Conservation (phyloP, 2,888 invertebrate genomes). For the Lepidonotus clava region DNA sequence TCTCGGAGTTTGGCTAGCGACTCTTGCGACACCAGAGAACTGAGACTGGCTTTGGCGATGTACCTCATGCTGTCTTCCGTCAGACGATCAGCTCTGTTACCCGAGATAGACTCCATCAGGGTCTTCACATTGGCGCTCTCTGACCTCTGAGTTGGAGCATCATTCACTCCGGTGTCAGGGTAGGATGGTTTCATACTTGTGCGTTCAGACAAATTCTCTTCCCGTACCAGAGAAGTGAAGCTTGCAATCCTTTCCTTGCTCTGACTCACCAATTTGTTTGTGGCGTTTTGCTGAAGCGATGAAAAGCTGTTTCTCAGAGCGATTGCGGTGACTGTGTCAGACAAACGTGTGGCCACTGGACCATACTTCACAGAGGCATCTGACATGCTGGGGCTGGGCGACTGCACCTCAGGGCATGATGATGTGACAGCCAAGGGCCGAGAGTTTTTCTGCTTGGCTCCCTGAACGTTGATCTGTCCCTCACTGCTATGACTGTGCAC, state of each 20-base stretch:
- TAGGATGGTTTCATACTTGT: neutral
- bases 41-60: conserved; percentile 21
- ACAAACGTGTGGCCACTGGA: neutral
- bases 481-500: conserved; percentile 9
- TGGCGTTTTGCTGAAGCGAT: neutral
- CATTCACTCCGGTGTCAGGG: neutral
- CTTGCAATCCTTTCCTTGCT: conserved; percentile 9
- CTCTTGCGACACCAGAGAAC: neutral
- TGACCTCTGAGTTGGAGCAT: neutral
- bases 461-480: neutral
- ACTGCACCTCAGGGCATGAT: conserved; percentile 37
- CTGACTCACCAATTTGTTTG: neutral
- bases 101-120: neutral
- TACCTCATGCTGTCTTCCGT: conserved; percentile 13
- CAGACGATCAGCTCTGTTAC: neutral
- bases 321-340: neutral
- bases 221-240: neutral
- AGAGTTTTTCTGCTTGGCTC: neutral
- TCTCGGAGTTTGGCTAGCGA: neutral
- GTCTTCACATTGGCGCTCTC: conserved; percentile 5
- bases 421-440: neutral
- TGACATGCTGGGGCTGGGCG: neutral
- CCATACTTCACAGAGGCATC: neutral
- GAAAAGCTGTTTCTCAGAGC: conserved; percentile 23
- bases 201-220: neutral